Percentiles rank a stretch among this genome's conserved stretches.
Evolutionary conservation across 2,113 vertebrate species (phyloP).

Genomic region (Zosterops japonicus): DNA sequence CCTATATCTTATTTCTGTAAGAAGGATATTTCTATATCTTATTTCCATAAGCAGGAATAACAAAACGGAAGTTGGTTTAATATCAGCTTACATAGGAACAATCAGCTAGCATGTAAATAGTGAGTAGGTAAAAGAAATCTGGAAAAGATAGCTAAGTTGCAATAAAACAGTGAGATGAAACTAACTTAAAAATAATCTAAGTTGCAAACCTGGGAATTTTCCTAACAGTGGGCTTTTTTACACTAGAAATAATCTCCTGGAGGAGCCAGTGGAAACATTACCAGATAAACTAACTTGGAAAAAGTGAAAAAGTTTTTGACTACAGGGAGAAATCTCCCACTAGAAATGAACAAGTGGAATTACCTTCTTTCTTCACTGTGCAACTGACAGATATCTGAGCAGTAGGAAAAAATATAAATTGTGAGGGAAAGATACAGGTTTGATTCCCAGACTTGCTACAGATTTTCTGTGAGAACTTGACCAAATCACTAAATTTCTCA

Average conservation of each 20-base stretch:
- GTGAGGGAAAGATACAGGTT: neutral
- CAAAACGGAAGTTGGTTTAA: neutral
- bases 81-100: neutral
- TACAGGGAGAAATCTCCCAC: neutral
- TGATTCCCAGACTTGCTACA: conserved; percentile 4
- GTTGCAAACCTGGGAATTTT: neutral
- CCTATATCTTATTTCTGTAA: no score
- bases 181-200: neutral
- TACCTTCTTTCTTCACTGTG: neutral
- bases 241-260: neutral
- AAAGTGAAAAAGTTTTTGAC: neutral
- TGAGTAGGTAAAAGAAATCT: neutral
- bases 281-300: neutral
- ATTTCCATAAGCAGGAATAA: neutral
- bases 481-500: neutral
- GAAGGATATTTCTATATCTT: no score
- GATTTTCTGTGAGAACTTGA: conserved; percentile 32
- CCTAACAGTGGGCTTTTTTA: neutral
- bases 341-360: neutral
- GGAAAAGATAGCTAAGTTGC: neutral
- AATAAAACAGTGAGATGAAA: neutral
- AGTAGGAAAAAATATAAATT: neutral
- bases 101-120: neutral
- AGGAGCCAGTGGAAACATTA: neutral
- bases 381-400: neutral